phyloP scores from a whole-genome alignment of 2,113 vertebrate species.

The Oreochromis spilurus region DNA sequence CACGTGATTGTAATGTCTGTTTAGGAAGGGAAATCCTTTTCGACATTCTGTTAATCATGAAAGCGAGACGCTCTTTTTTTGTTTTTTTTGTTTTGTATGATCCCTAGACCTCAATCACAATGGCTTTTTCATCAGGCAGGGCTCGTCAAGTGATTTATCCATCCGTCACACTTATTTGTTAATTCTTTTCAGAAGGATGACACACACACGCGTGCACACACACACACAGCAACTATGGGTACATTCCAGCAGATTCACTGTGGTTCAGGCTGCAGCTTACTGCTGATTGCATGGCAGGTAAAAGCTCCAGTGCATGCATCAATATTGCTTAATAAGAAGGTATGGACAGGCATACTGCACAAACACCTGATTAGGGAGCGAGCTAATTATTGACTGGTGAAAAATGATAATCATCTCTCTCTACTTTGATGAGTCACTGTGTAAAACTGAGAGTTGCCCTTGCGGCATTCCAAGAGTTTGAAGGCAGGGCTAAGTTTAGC shows the following conservation, averaged over 20 bases:
- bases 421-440: background rate
- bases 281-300: slow-evolving; percentile 32
- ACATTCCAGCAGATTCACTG: slow-evolving; percentile 19
- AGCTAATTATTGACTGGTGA: slow-evolving; percentile 65
- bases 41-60: slow-evolving; percentile 67
- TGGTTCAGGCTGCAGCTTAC: background rate
- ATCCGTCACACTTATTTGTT: slow-evolving; percentile 59
- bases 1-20: slow-evolving; percentile 46
- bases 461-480: slow-evolving; percentile 42
- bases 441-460: slow-evolving; percentile 23
- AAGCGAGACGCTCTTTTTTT: slow-evolving; percentile 53
- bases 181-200: slow-evolving; percentile 35
- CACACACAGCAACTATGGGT: background rate
- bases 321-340: slow-evolving; percentile 48
- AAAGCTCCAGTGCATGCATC: slow-evolving; percentile 8
- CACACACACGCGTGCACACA: background rate
- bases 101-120: slow-evolving; percentile 66
- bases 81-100: slow-evolving; percentile 30
- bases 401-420: slow-evolving; percentile 41
- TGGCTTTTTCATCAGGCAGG: slow-evolving; percentile 47
- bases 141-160: slow-evolving; percentile 54
- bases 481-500: slow-evolving; percentile 12
- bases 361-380: slow-evolving; percentile 59
- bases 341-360: background rate
- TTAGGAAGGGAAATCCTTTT: slow-evolving; percentile 71